Percentiles rank a stretch among this genome's conserved stretches.
These are phyloP conservation scores for Ceratotherium simum DNA, from an alignment of 2,113 vertebrate genomes.

Conservation along the genomic window DNA sequence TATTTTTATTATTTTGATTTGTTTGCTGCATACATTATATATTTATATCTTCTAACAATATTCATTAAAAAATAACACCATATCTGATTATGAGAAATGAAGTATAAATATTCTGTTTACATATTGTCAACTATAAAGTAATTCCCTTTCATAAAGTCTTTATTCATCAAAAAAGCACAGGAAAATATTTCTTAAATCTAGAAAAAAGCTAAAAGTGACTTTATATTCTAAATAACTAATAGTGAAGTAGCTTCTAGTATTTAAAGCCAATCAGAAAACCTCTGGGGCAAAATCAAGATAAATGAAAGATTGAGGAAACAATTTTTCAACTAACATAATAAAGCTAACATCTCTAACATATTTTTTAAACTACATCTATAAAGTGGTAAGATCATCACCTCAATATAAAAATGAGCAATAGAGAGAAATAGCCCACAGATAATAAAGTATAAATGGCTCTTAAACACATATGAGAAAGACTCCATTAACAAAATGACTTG, in stretches of 20 bases:
- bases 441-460: background rate
- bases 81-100: background rate
- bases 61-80: background rate
- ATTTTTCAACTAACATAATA: background rate
- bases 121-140: background rate
- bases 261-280: background rate
- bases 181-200: constrained; percentile 34
- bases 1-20: background rate
- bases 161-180: background rate
- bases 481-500: background rate
- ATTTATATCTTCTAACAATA: constrained; percentile 34
- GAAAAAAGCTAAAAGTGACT: background rate
- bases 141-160: background rate
- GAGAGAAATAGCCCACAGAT: background rate
- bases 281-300: constrained; percentile 30
- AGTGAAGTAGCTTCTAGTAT: background rate
- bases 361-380: background rate
- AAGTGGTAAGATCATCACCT: background rate
- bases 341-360: background rate
- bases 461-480: background rate
- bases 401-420: background rate
- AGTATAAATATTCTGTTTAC: background rate
- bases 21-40: background rate
- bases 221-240: background rate
- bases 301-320: background rate